phyloP scores from a whole-genome alignment of 2,113 vertebrate species.

The Narcine bancroftii region DNA sequence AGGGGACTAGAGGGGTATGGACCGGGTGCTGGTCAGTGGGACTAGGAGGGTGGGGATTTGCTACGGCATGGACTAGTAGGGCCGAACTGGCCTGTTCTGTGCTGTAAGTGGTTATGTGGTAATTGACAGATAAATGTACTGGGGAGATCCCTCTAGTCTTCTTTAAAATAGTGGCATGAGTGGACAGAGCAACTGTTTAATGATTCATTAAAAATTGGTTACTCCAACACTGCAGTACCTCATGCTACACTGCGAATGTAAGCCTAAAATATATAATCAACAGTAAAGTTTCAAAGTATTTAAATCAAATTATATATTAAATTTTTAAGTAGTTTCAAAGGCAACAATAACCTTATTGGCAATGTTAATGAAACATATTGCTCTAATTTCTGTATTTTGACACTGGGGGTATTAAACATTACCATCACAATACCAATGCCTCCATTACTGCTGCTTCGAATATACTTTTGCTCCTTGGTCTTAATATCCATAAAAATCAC shows the following conservation, averaged over 20 bases:
- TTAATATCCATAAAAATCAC: constrained; percentile 66
- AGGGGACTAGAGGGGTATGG: no score
- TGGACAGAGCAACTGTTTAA: background rate
- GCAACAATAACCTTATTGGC: background rate
- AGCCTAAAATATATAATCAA: background rate
- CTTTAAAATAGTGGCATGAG: background rate
- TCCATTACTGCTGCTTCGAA: constrained; percentile 66
- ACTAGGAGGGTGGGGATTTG: no score
- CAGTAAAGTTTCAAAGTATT: background rate
- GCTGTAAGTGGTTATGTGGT: no score
- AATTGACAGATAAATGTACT: background rate
- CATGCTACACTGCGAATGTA: background rate
- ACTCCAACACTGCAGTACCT: background rate
- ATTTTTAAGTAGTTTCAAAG: background rate
- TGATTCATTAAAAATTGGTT: background rate
- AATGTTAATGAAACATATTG: background rate
- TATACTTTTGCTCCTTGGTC: constrained; percentile 63
- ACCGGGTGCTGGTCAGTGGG: no score
- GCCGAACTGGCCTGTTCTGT: no score
- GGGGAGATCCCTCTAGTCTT: background rate
- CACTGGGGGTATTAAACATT: constrained; percentile 32
- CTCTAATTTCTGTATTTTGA: background rate
- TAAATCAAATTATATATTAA: background rate
- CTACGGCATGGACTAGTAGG: no score
- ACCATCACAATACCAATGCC: constrained; percentile 80